Evolutionary conservation across 1,140 invertebrate species (phyloP).

Genomic region (Halictus rubicundus): DNA sequence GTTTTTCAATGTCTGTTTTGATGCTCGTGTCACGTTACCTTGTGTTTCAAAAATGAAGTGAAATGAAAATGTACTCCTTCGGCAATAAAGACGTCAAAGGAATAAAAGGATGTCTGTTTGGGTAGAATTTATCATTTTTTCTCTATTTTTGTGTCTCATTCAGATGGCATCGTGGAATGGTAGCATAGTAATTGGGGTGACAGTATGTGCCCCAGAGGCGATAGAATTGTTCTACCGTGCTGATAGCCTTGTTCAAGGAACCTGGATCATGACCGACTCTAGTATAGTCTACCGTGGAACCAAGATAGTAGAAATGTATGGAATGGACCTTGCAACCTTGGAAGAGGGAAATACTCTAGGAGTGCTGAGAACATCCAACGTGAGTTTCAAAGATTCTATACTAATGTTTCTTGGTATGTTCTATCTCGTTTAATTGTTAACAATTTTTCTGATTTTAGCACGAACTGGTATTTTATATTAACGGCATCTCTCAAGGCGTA

Average conservation of each 20-base stretch:
- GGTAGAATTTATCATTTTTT: no score
- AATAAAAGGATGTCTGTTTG: no score
- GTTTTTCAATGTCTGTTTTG: no score
- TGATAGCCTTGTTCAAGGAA: conserved; percentile 90
- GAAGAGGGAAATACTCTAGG: conserved; percentile 92
- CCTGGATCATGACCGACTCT: conserved; percentile 94
- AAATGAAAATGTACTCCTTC: no score
- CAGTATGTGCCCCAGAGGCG: conserved; percentile 89
- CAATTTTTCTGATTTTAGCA: conserved; percentile 80
- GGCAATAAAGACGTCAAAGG: no score
- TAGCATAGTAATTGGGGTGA: conserved; percentile 95
- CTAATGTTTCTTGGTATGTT: not conserved
- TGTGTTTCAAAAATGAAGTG: no score
- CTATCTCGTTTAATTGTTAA: conserved; percentile 17
- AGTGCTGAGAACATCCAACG: conserved; percentile 89
- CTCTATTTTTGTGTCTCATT: conserved; percentile 9
- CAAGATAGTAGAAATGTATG: conserved; percentile 90
- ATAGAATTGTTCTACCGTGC: conserved; percentile 92
- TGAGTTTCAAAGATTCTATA: conserved; percentile 71
- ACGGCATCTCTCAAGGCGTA: conserved; percentile 92
- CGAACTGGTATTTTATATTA: conserved; percentile 94
- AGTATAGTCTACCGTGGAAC: conserved; percentile 92
- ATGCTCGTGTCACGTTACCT: no score
- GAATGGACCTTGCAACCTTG: conserved; percentile 90
- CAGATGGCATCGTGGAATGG: conserved; percentile 93